A percentile compares a stretch with the other conserved stretches of the same genome.
These are phyloP conservation scores for Eupithecia insigniata DNA, from an alignment of 2,888 invertebrate genomes.

Conservation along the genomic window DNA sequence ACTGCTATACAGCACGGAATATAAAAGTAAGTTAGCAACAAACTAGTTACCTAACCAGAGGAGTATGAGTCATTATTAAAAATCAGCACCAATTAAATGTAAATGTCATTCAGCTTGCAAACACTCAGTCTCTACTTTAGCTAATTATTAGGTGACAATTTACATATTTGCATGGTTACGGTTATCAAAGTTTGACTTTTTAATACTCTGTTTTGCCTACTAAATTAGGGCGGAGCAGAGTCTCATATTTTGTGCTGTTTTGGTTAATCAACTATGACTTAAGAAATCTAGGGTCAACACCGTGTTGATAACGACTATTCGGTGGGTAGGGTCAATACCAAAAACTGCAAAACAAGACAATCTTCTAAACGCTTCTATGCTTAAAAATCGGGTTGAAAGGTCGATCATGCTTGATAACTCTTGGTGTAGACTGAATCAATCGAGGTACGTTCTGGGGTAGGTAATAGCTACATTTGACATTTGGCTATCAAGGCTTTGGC, in stretches of 20 bases:
- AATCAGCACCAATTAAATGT: not conserved
- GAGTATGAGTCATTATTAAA: not conserved
- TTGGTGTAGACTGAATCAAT: not conserved
- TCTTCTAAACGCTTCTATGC: not conserved
- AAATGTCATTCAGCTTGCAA: not conserved
- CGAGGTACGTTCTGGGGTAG: not conserved
- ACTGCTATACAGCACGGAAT: constrained; percentile 60
- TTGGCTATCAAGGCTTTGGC: not conserved
- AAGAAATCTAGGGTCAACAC: constrained; percentile 2
- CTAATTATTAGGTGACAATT: not conserved
- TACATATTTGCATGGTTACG: not conserved
- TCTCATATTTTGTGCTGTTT: not conserved
- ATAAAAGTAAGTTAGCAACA: constrained; percentile 52
- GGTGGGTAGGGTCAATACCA: not conserved
- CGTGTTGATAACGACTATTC: not conserved
- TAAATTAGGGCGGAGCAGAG: not conserved
- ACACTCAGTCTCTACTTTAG: not conserved
- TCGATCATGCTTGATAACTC: not conserved
- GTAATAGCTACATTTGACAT: not conserved
- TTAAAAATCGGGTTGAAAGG: not conserved
- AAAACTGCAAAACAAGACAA: not conserved
- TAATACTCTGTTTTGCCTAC: not conserved
- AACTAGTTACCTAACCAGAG: not conserved
- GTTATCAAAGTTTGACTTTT: not conserved
- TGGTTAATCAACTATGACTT: not conserved